Evolutionary conservation across 1,140 invertebrate genomes (phyloP), one percentile per base, ranked within the genome.

Genomic region (Heliconius melpomene): DNA sequence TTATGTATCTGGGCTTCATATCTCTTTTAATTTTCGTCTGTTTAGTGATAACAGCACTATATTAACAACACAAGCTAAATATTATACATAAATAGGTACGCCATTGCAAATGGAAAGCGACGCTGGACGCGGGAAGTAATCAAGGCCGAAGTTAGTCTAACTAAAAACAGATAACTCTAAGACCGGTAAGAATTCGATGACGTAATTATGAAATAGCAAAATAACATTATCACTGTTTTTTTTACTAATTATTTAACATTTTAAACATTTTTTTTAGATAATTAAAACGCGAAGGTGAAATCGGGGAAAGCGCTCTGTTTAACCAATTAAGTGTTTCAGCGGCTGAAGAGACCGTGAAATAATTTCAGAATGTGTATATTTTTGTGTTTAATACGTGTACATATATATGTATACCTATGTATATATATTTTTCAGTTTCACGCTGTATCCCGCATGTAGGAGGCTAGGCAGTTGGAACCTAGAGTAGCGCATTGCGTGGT

Each of bases 271-370:
- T 57, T 57, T 57, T 57, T 20, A 23, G 2, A 66, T 66, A 66
- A 66, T 66, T 66, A 66, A 66, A 66, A 66, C 60, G 23, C 3
- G 11, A 66, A 66, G 8, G n/a, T 26, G 60, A 66, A 66, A 66
- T 66, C 60, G 60, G 60, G 60, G 60, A 66, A 66, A 66, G 60
- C 60, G 60, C 60, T 66, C 60, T 16, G 60, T 66, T 66, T 66
- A 26, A 26, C 23, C 23, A 26, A 29, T 66, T 66, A 16, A 66
- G 60, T 66, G 60, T 26, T 66, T 66, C 60, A 66, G 60, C 23
- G 9, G 60, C 60, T 66, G 60, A 66, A 66, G 23, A 23, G 60
- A 66, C 60, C 23, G 60, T 66, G 60, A 29, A 66, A 66, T 66
- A 66, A 66, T 66, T 66, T 66, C 36, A 36, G 32, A 38, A n/a